phyloP scores from a whole-genome alignment of 1,140 invertebrate genomes.

The Helicoverpa armigera region DNA sequence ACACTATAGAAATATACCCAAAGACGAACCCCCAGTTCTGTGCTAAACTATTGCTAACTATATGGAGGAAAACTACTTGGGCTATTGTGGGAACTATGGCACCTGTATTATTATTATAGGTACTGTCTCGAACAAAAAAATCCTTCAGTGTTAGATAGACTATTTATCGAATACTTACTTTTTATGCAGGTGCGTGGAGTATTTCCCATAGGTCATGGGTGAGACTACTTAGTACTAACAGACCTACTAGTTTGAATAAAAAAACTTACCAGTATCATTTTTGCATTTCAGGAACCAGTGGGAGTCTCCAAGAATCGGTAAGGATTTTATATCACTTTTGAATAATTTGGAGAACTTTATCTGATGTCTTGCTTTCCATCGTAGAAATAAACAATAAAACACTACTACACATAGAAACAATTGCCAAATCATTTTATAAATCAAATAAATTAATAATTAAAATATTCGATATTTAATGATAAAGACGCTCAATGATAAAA shows the following conservation, averaged over 20 bases:
- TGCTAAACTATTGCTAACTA: no score
- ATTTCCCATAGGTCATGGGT: no score
- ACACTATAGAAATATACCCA: no score
- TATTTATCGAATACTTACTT: no score
- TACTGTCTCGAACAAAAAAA: no score
- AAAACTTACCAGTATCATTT: conserved; percentile 17
- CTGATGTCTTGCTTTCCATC: conserved; percentile 20
- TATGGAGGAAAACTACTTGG: no score
- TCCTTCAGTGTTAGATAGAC: no score
- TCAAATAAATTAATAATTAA: not conserved
- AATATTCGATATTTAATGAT: not conserved
- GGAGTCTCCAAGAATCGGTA: conserved; percentile 9
- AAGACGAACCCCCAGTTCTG: no score
- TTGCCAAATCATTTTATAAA: conserved; percentile 16
- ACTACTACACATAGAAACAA: conserved; percentile 7
- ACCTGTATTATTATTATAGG: no score
- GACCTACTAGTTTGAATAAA: not conserved
- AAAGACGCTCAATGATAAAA: not conserved
- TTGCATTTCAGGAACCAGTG: conserved; percentile 3
- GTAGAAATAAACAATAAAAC: not conserved
- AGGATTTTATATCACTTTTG: conserved; percentile 7
- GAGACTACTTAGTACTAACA: no score
- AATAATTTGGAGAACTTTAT: conserved; percentile 12
- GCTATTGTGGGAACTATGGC: no score
- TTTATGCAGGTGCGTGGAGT: no score